Conservation (phyloP, 1,140 invertebrate species). For the Polypedilum vanderplanki region DNA sequence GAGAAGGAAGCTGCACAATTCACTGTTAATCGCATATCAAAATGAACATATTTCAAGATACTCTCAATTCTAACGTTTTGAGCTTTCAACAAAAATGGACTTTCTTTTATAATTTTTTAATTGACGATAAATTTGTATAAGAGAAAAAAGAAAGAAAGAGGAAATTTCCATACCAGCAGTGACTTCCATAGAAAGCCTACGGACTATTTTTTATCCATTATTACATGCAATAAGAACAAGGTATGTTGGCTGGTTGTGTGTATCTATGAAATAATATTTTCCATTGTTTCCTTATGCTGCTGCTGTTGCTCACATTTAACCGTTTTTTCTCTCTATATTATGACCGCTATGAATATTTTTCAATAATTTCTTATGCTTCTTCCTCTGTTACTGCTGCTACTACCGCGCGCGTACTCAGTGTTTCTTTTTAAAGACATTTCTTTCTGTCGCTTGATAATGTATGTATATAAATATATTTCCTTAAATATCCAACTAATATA, state of each 20-base stretch:
- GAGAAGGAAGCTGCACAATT: too few species aligned
- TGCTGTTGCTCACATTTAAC: neutral
- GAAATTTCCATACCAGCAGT: neutral
- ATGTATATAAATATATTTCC: neutral
- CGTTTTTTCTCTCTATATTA: neutral
- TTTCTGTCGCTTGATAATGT: neutral
- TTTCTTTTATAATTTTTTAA: conserved; percentile 22
- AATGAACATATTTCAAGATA: too few species aligned
- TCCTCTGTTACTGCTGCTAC: neutral
- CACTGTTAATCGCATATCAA: too few species aligned
- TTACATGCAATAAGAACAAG: neutral
- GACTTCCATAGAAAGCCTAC: conserved; percentile 1
- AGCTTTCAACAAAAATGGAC: neutral
- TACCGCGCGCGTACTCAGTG: neutral
- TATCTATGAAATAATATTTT: neutral
- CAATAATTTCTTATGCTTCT: neutral
- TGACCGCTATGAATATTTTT: conserved; percentile 11
- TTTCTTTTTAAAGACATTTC: neutral
- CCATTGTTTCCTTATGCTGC: conserved; percentile 23
- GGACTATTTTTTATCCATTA: conserved; percentile 4
- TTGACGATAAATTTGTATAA: conserved; percentile 18
- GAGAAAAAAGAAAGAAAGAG: too few species aligned
- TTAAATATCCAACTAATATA: neutral
- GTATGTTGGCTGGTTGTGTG: neutral
- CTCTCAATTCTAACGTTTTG: too few species aligned